Evolutionary conservation across 2,888 invertebrate genomes (phyloP).

Genomic region (Linnaemya tessellans): DNA sequence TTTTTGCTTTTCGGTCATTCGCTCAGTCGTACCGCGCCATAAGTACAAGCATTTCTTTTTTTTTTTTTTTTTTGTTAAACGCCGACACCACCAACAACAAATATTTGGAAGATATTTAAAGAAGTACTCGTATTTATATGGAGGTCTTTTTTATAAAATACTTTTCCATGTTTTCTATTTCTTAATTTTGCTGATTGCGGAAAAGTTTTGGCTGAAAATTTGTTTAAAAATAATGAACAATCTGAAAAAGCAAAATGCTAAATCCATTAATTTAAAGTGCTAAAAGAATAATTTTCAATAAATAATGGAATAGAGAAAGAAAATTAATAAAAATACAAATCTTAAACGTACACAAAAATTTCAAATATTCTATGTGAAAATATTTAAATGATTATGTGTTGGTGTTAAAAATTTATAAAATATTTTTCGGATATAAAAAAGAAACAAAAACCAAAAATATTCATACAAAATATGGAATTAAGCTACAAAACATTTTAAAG

Average conservation of each 20-base stretch:
- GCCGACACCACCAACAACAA: constrained; percentile 1
- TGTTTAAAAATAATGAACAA: constrained; percentile 43
- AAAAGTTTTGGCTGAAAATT: constrained; percentile 50
- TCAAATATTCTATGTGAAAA: neutral
- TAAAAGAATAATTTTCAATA: neutral
- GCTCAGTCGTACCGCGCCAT: constrained; percentile 26
- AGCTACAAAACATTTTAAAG: no score
- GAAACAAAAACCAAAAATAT: no score
- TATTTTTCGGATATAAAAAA: no score
- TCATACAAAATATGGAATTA: no score
- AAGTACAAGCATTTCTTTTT: constrained; percentile 22
- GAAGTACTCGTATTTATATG: neutral
- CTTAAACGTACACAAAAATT: neutral
- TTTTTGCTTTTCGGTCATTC: constrained; percentile 40
- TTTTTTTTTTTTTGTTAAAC: constrained; percentile 18
- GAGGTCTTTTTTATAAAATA: constrained; percentile 12
- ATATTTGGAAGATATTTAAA: constrained; percentile 6
- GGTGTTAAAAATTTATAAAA: no score
- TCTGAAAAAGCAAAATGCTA: neutral
- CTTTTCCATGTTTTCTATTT: constrained; percentile 52
- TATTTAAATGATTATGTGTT: neutral
- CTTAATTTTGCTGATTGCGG: constrained; percentile 15
- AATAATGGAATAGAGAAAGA: neutral
- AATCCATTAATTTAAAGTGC: constrained; percentile 26
- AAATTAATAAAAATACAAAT: neutral